A percentile compares a stretch with the other conserved stretches of the same genome.
These are phyloP conservation scores for Neoniphon sammara DNA, from an alignment of 2,797 vertebrate genomes.

Conservation along the genomic window DNA sequence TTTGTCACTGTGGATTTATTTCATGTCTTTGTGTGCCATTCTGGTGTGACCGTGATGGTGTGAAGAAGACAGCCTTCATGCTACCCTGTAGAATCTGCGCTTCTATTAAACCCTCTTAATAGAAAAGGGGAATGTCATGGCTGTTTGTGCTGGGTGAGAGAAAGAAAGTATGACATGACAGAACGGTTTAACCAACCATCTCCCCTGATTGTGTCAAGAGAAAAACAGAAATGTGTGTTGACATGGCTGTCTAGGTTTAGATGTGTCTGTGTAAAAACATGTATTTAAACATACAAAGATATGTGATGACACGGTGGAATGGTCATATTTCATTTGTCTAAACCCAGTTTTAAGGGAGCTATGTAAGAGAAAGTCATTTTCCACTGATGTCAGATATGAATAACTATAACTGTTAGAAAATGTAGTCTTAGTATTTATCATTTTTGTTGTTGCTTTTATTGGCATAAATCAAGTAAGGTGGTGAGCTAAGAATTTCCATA, in stretches of 20 bases:
- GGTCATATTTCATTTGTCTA: too few relatives aligned
- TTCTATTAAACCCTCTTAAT: constrained; percentile 11
- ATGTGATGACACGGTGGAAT: too few relatives aligned
- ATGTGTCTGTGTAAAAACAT: constrained; percentile 10
- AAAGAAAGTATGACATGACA: constrained; percentile 76
- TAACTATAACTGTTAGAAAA: too few relatives aligned
- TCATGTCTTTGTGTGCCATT: constrained; percentile 65
- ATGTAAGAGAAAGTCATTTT: neutral
- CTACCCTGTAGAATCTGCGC: constrained; percentile 50
- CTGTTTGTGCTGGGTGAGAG: constrained; percentile 68
- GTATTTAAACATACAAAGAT: neutral
- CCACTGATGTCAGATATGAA: too few relatives aligned
- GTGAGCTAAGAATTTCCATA: too few relatives aligned
- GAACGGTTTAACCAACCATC: constrained; percentile 83
- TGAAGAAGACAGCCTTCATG: constrained; percentile 58
- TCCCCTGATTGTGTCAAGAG: constrained; percentile 75
- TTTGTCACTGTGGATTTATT: constrained; percentile 68
- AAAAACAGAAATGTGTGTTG: constrained; percentile 31
- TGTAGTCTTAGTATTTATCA: too few relatives aligned
- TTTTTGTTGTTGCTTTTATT: too few relatives aligned
- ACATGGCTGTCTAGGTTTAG: constrained; percentile 12
- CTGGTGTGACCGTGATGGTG: constrained; percentile 59
- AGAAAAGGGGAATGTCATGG: constrained; percentile 35
- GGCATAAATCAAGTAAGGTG: too few relatives aligned
- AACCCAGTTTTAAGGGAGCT: neutral